A percentile compares a stretch with the other conserved stretches of the same genome.
Evolutionary conservation across 1,140 invertebrate genomes (phyloP).

Genomic region (Drosophila nigromelanica): DNA sequence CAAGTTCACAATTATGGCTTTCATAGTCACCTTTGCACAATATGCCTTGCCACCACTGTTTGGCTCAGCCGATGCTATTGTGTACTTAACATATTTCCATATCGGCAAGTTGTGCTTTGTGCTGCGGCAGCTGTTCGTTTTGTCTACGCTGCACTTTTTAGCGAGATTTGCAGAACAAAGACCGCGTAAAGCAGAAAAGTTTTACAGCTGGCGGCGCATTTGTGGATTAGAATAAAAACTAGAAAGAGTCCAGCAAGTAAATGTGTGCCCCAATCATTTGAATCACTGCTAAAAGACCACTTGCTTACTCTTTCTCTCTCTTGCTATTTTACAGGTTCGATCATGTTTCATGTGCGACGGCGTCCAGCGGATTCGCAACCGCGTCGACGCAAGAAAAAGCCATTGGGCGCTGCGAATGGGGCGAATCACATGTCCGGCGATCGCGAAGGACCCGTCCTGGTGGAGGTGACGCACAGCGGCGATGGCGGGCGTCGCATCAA

Average conservation of each 20-base stretch:
- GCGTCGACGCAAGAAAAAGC: constrained; percentile 95
- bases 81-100: constrained; percentile 37
- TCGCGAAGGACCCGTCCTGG: constrained; percentile 85
- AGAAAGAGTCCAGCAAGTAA: constrained; percentile 56
- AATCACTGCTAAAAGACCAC: background rate
- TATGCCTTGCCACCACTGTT: constrained; percentile 41
- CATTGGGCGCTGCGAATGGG: constrained; percentile 86
- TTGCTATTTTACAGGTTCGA: constrained; percentile 88
- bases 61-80: constrained; percentile 4
- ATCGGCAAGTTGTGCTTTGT: constrained; percentile 18
- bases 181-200: constrained; percentile 16
- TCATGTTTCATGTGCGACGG: constrained; percentile 97
- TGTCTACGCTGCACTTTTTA: constrained; percentile 47
- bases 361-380: constrained; percentile 95
- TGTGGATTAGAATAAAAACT: background rate
- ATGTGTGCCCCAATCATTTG: background rate
- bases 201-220: background rate
- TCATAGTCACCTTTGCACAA: constrained; percentile 6
- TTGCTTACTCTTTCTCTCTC: background rate
- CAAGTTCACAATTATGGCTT: background rate
- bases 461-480: constrained; percentile 87
- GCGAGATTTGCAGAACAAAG: constrained; percentile 42
- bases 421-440: constrained; percentile 83
- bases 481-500: constrained; percentile 87
- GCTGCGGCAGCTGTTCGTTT: constrained; percentile 26